Percentiles rank a stretch among this genome's conserved stretches.
Conservation (phyloP, 2,888 invertebrate genomes). For the Choristoneura rosaceana region DNA sequence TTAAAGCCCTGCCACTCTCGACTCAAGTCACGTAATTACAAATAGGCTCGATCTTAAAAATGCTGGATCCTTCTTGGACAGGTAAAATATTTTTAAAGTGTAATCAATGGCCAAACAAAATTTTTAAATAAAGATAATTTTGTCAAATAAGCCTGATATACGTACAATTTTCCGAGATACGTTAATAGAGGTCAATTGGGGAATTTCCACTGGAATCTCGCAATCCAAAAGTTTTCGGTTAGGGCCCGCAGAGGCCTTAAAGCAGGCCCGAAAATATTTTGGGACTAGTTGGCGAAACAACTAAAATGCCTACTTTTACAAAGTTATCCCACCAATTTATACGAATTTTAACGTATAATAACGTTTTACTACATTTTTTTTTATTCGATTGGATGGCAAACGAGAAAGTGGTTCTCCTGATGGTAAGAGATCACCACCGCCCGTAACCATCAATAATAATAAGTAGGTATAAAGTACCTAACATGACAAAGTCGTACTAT, state of each 20-base stretch:
- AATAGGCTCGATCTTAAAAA: neutral
- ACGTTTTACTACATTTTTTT: neutral
- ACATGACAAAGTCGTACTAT: neutral
- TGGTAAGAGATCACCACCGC: no score
- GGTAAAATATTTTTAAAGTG: conserved; percentile 19
- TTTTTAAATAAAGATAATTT: conserved; percentile 24
- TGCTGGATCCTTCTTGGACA: neutral
- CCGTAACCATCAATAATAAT: no score
- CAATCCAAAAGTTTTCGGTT: conserved; percentile 30
- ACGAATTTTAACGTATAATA: conserved; percentile 9
- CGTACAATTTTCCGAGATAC: conserved; percentile 17
- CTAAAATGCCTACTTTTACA: conserved; percentile 28
- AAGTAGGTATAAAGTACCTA: neutral
- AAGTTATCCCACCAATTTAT: conserved; percentile 34
- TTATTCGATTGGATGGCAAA: no score
- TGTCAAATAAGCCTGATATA: conserved; percentile 19
- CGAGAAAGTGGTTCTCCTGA: no score
- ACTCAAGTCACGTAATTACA: conserved; percentile 9
- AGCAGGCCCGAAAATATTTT: conserved; percentile 30
- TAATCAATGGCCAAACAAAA: conserved; percentile 15
- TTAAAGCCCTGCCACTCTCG: conserved; percentile 12
- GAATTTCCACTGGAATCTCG: conserved; percentile 19
- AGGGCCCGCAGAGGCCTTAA: conserved; percentile 24
- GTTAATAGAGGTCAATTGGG: conserved; percentile 28
- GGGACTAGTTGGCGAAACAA: conserved; percentile 20